Base-by-base conservation (phyloP, 2,797 vertebrate genomes). In the Bovichtus diacanthus region DNA sequence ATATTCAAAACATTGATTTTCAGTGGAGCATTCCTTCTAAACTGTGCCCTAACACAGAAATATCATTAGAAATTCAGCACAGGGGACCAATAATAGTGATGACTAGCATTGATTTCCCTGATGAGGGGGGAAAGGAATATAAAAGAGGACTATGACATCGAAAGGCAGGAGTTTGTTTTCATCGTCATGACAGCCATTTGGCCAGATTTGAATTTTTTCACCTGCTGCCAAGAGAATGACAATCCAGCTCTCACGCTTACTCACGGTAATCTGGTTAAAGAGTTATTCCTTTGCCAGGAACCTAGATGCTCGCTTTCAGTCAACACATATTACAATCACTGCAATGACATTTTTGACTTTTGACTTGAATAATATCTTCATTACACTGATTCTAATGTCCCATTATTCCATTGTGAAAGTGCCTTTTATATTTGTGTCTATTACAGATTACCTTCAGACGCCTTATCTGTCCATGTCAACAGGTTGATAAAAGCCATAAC, bases 201-300 rank as follows among this genome's bases (percentile, higher is more conserved):
- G 29, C 18, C 47, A 66, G 10, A 41, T 43, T 31, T 6, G 0
- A 9, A 65, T n/a, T 41, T 4, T 63, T 41, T 5, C 29, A 34
- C 7, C 2, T 0, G 59, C 47, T 27, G 49, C 66, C 65, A 27
- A 36, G 21, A 58, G 18, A 16, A 15, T 7, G n/a, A 11, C 18
- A 27, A 23, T 19, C 19, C 46, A 16, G 55, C n/a, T 10, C 46
- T 23, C 5, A 3, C 2, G 31, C 51, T 39, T n/a, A n/a, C 29
- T 41, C 55, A 41, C n/a, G 54, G 49, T 60, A 61, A 51, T 58
- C 56, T 44, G 29, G 50, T 67, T 44, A n/a, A 16, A 25, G 49
- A 9, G 18, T 5, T 16, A 2, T 55, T 55, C 1, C 1, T 70
- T 53, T 50, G 43, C 51, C 43, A 63, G 27, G n/a, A 49, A 36